Evolutionary conservation across 2,888 invertebrate genomes (phyloP).

Genomic region (Xestia xanthographa): DNA sequence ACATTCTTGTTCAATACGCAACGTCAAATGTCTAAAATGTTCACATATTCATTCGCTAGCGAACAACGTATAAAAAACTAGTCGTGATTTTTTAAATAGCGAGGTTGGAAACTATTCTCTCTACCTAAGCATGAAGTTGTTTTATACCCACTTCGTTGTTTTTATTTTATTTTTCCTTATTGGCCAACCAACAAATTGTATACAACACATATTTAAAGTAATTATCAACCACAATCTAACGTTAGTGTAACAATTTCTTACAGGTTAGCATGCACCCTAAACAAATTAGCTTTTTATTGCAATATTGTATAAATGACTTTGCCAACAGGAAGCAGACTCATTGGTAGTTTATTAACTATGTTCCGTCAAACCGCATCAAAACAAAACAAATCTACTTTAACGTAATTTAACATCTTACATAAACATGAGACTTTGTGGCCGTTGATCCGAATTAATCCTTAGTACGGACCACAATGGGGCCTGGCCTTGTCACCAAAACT

Average conservation of each 20-base stretch:
- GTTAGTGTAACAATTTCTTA: too few species aligned
- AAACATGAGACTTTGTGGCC: conserved; percentile 53
- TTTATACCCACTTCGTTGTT: neutral
- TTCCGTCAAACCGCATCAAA: conserved; percentile 6
- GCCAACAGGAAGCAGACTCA: neutral
- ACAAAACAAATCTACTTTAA: conserved; percentile 22
- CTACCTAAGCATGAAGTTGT: neutral
- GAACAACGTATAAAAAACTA: neutral
- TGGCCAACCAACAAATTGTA: too few species aligned
- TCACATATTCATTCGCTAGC: neutral
- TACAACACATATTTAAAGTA: neutral
- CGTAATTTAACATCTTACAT: conserved; percentile 38
- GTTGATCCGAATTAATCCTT: conserved; percentile 62
- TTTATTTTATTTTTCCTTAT: neutral
- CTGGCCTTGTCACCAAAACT: conserved; percentile 44
- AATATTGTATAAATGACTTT: neutral
- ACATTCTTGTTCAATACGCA: conserved; percentile 6
- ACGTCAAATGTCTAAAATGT: neutral
- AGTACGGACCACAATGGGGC: conserved; percentile 37
- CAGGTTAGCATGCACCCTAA: too few species aligned
- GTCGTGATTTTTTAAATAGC: neutral
- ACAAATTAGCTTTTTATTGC: neutral
- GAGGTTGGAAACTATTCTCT: neutral
- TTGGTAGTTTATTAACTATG: neutral
- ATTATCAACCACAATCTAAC: too few species aligned